Conservation (phyloP, 2,113 vertebrate genomes). For the Dipodomys merriami region DNA sequence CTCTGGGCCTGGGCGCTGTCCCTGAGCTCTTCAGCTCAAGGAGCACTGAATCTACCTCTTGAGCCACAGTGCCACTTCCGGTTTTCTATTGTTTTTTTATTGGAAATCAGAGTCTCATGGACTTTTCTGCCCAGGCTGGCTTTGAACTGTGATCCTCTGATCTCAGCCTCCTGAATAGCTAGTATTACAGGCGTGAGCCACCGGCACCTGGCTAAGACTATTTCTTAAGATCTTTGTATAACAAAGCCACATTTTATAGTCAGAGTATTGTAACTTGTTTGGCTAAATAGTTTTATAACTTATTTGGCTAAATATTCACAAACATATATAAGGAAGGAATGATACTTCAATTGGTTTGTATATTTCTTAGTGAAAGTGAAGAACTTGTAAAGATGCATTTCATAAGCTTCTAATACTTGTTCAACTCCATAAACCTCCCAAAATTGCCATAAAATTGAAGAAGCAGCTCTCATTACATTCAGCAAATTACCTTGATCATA, state of each 20-base stretch:
- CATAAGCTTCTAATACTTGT: neutral
- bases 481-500: neutral
- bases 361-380: neutral
- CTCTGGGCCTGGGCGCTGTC: too few species aligned
- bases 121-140: too few species aligned
- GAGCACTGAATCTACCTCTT: too few species aligned
- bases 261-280: too few species aligned
- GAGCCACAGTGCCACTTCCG: too few species aligned
- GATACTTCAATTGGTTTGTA: neutral
- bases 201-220: too few species aligned
- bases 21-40: too few species aligned
- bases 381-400: neutral
- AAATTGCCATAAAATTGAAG: neutral
- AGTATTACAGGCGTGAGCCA: too few species aligned
- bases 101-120: too few species aligned
- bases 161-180: too few species aligned
- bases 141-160: too few species aligned
- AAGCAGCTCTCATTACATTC: neutral
- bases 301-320: slow-evolving; percentile 8
- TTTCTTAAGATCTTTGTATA: neutral
- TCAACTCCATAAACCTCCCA: neutral
- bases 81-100: too few species aligned
- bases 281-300: slow-evolving; percentile 8
- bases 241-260: neutral
- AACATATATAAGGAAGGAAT: neutral